These are phyloP conservation scores for Fundulus diaphanus DNA, from an alignment of 2,797 vertebrate species.

Conservation along the genomic window DNA sequence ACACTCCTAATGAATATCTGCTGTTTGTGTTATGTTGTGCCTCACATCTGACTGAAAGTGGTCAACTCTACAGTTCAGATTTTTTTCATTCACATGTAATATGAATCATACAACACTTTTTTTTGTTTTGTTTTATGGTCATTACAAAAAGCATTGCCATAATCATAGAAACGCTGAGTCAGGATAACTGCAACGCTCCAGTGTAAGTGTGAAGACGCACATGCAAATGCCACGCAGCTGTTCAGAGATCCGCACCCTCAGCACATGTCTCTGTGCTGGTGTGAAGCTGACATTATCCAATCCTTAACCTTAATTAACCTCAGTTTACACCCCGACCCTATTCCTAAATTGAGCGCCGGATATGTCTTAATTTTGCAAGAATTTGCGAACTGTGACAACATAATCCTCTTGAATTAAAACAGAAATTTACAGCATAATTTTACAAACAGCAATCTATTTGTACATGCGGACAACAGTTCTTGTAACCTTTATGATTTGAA, in stretches of 20 bases:
- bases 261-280: background rate
- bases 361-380: background rate
- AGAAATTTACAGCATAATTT: background rate
- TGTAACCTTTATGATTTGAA: background rate
- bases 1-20: background rate
- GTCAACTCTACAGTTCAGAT: background rate
- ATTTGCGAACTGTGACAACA: no score
- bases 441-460: background rate
- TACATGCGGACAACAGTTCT: background rate
- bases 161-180: background rate
- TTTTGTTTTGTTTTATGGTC: background rate
- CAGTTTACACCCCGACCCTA: background rate
- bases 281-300: constrained; percentile 8
- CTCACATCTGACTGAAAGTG: background rate
- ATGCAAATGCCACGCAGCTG: constrained; percentile 11
- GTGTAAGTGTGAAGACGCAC: background rate
- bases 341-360: background rate
- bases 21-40: background rate
- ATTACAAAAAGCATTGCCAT: background rate
- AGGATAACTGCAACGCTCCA: background rate
- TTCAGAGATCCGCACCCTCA: background rate
- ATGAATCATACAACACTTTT: background rate
- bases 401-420: background rate
- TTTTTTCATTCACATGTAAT: background rate
- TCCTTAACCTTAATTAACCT: background rate